Evolutionary conservation across 2,888 invertebrate genomes (phyloP).

Genomic region (Callyntrura sp.): DNA sequence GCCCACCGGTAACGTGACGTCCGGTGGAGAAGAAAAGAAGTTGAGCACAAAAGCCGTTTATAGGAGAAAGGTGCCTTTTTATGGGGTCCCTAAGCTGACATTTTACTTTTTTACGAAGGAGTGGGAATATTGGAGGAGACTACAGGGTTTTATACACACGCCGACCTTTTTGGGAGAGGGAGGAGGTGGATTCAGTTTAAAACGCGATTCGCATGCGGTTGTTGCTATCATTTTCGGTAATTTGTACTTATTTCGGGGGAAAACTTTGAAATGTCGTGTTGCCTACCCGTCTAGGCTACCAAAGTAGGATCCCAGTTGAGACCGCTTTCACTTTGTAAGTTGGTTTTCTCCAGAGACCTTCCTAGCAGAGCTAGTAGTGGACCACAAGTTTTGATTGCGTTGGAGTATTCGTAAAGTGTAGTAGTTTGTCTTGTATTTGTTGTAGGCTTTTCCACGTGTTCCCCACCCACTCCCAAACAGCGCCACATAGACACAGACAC

Average conservation of each 20-base stretch:
- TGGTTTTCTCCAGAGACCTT: neutral
- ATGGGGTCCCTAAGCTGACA: neutral
- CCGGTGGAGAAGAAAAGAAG: neutral
- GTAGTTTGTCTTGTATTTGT: too few relatives aligned
- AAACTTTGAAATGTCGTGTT: too few relatives aligned
- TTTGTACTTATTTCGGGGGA: too few relatives aligned
- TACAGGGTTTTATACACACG: neutral
- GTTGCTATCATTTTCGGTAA: too few relatives aligned
- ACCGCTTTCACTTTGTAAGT: neutral
- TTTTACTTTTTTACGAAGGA: neutral
- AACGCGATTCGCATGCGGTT: neutral
- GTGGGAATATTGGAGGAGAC: neutral
- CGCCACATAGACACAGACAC: too few relatives aligned
- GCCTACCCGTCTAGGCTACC: too few relatives aligned
- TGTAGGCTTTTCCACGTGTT: too few relatives aligned
- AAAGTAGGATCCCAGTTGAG: too few relatives aligned
- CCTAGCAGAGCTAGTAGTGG: neutral
- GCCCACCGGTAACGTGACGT: neutral
- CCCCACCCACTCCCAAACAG: too few relatives aligned
- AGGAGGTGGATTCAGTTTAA: neutral
- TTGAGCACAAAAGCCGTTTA: neutral
- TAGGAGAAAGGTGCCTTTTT: slow-evolving; percentile 1
- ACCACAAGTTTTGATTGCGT: slow-evolving; percentile 36
- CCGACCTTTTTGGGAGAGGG: neutral
- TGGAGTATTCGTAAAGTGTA: neutral